Conservation (phyloP, 1,140 invertebrate genomes). For the Bombus impatiens region DNA sequence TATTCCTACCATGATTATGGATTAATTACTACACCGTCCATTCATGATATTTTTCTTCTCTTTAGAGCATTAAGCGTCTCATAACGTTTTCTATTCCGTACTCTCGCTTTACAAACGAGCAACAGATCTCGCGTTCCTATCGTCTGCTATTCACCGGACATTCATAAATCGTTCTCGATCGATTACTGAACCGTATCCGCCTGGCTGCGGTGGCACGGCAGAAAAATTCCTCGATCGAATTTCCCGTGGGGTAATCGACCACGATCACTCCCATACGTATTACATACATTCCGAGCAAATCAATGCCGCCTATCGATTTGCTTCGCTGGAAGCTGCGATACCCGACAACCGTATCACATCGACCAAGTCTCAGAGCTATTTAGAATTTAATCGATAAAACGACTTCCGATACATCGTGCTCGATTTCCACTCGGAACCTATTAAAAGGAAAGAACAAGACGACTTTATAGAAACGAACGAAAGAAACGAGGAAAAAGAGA, state of each 20-base stretch:
- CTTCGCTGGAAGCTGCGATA: neutral
- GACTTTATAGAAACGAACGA: neutral
- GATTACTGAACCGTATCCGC: constrained; percentile 1
- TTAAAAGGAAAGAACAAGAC: neutral
- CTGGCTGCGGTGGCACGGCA: neutral
- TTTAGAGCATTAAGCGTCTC: too few species aligned
- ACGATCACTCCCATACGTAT: constrained; percentile 25
- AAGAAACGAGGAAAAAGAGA: too few species aligned
- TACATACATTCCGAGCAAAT: constrained; percentile 1
- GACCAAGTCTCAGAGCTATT: constrained; percentile 26
- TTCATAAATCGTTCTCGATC: constrained; percentile 26
- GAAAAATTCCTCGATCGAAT: constrained; percentile 21
- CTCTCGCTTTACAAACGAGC: neutral
- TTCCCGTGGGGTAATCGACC: constrained; percentile 10
- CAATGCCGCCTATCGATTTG: constrained; percentile 18
- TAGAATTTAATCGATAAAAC: constrained; percentile 43
- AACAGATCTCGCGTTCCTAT: neutral
- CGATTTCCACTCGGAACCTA: neutral
- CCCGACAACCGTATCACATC: neutral
- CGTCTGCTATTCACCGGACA: neutral
- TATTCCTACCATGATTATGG: too few species aligned
- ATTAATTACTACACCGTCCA: neutral
- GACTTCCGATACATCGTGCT: neutral
- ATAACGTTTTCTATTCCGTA: neutral
- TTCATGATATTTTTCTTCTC: neutral